phyloP scores from a whole-genome alignment of 2,113 vertebrate genomes.

The Cyanoramphus novaezelandiae region DNA sequence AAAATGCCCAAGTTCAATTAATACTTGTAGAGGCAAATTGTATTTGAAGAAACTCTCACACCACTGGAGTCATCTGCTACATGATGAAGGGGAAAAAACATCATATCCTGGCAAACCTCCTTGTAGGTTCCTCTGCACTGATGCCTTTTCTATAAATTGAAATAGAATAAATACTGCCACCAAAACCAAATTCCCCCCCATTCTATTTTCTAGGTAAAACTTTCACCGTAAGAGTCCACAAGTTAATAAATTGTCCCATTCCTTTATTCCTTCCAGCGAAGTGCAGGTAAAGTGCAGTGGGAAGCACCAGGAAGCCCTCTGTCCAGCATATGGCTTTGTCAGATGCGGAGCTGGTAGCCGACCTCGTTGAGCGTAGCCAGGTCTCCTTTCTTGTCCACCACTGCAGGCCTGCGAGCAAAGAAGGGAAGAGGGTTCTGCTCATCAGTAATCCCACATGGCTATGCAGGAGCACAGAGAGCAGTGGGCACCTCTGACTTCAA shows the following conservation, averaged over 20 bases:
- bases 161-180: constrained; percentile 44
- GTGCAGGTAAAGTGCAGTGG: constrained; percentile 69
- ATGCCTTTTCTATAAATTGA: constrained; percentile 1
- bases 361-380: constrained; percentile 88
- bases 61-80: constrained; percentile 22
- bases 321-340: constrained; percentile 18
- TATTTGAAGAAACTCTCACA: constrained; percentile 3
- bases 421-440: not conserved
- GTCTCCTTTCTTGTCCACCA: constrained; percentile 86
- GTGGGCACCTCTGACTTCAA: not conserved
- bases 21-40: constrained; percentile 12
- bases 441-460: not conserved
- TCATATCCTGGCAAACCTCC: not conserved
- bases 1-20: constrained; percentile 35
- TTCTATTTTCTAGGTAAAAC: constrained; percentile 51
- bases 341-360: constrained; percentile 95
- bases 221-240: constrained; percentile 36
- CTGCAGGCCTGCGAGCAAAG: constrained; percentile 79
- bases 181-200: not conserved
- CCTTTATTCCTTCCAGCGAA: constrained; percentile 34
- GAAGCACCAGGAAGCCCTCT: constrained; percentile 65
- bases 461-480: fast-evolving
- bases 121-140: not conserved
- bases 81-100: not conserved
- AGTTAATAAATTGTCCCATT: constrained; percentile 58